A percentile compares a stretch with the other conserved stretches of the same genome.
Conservation (phyloP, 2,113 vertebrate genomes). For the Gobiocypris rarus region DNA sequence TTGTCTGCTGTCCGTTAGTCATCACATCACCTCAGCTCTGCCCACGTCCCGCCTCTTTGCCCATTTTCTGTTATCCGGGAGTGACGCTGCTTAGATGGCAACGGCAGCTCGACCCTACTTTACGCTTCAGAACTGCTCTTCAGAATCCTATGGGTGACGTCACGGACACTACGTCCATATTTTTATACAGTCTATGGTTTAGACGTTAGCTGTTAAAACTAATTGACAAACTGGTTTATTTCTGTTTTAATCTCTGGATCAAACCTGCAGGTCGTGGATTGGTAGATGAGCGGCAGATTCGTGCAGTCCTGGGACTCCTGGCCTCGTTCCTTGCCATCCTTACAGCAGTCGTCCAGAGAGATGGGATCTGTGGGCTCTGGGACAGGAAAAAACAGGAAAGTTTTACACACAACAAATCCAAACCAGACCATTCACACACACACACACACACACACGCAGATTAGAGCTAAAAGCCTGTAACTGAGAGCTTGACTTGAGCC, state of each 20-base stretch:
- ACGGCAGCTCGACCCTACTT: no score
- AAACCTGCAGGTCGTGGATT: constrained; percentile 88
- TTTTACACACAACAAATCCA: not conserved
- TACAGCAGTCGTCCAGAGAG: constrained; percentile 85
- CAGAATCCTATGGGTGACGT: no score
- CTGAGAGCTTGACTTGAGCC: not conserved
- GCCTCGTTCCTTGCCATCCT: constrained; percentile 82
- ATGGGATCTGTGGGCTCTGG: constrained; percentile 65
- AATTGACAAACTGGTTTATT: not conserved
- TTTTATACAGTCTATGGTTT: no score
- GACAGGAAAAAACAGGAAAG: constrained; percentile 2
- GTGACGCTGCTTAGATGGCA: no score
- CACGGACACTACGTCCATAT: no score
- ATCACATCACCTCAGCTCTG: no score
- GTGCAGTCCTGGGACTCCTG: constrained; percentile 78
- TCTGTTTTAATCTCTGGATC: not conserved
- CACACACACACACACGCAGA: not conserved
- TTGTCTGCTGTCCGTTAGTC: no score
- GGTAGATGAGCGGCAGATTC: constrained; percentile 75
- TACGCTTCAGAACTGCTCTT: no score
- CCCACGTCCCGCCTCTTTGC: no score
- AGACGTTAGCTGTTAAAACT: no score
- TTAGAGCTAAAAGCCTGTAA: not conserved
- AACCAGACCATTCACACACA: not conserved
- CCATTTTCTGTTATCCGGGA: no score